These are phyloP conservation scores for Procambarus clarkii DNA, from an alignment of 1,140 invertebrate species.

Conservation along the genomic window DNA sequence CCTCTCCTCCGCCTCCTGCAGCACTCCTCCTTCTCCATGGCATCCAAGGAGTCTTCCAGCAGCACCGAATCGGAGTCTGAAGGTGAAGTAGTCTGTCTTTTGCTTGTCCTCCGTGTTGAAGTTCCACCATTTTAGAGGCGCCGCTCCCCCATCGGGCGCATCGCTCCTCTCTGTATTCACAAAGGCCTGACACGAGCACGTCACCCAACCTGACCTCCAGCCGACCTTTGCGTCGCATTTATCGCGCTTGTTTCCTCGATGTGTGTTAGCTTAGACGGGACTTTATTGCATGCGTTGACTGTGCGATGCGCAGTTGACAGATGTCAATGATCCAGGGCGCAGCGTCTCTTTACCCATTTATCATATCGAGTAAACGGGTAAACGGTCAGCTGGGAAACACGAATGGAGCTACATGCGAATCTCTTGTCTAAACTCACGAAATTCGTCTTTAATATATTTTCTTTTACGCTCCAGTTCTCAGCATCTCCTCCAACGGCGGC, in stretches of 20 bases:
- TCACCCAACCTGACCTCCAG: constrained; percentile 21
- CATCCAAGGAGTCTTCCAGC: constrained; percentile 38
- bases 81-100: constrained; percentile 65
- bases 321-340: not conserved
- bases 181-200: constrained; percentile 41
- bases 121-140: constrained; percentile 57
- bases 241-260: constrained; percentile 5
- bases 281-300: not conserved
- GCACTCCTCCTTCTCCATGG: constrained; percentile 45
- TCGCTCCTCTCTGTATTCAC: constrained; percentile 23
- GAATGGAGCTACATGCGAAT: too few relatives aligned
- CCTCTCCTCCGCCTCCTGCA: not conserved
- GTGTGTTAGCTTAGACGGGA: not conserved
- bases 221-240: constrained; percentile 18
- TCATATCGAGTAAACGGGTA: too few relatives aligned
- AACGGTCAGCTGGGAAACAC: too few relatives aligned
- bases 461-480: too few relatives aligned
- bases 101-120: constrained; percentile 44
- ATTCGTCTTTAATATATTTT: too few relatives aligned
- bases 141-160: not conserved
- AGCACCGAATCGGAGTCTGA: constrained; percentile 51
- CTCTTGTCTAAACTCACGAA: too few relatives aligned
- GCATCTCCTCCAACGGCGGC: too few relatives aligned
- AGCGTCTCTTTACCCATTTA: too few relatives aligned
- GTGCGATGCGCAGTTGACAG: not conserved